These are phyloP conservation scores for Catagonus wagneri DNA, from an alignment of 2,113 vertebrate species.

Conservation along the genomic window DNA sequence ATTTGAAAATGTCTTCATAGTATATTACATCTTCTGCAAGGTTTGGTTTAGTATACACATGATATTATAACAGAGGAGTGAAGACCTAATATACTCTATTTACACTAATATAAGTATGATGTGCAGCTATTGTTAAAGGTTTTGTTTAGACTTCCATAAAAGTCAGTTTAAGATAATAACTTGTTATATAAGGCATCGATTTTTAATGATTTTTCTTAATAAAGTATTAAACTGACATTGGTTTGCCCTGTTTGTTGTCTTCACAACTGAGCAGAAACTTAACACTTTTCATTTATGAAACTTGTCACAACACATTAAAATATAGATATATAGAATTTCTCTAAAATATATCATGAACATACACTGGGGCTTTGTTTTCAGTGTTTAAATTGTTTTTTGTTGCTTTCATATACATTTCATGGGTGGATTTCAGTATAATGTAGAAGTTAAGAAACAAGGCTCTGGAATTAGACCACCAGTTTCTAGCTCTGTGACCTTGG, in stretches of 20 bases:
- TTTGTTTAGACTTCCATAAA: slow-evolving; percentile 42
- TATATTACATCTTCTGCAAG: slow-evolving; percentile 18
- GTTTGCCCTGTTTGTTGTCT: slow-evolving; percentile 23
- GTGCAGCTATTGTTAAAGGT: slow-evolving; percentile 17
- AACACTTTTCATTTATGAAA: slow-evolving; percentile 63
- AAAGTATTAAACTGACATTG: slow-evolving; percentile 60
- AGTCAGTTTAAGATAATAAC: slow-evolving; percentile 47
- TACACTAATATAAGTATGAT: slow-evolving; percentile 1
- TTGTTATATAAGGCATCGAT: slow-evolving; percentile 37
- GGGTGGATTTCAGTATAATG: not conserved
- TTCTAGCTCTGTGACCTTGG: slow-evolving; percentile 33
- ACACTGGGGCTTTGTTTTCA: not conserved
- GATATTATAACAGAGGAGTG: slow-evolving; percentile 27
- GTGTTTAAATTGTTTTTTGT: not conserved
- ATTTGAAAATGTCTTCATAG: slow-evolving; percentile 22
- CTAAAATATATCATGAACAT: slow-evolving; percentile 24
- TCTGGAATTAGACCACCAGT: not conserved
- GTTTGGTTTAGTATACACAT: slow-evolving; percentile 26
- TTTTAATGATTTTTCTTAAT: slow-evolving; percentile 42
- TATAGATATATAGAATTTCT: not conserved
- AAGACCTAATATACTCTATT: not conserved
- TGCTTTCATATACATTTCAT: not conserved
- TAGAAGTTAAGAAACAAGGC: not conserved
- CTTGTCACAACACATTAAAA: slow-evolving; percentile 54
- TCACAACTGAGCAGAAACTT: slow-evolving; percentile 62